Evolutionary conservation across 2,888 invertebrate species (phyloP).

Genomic region (Eupithecia pulchellata): DNA sequence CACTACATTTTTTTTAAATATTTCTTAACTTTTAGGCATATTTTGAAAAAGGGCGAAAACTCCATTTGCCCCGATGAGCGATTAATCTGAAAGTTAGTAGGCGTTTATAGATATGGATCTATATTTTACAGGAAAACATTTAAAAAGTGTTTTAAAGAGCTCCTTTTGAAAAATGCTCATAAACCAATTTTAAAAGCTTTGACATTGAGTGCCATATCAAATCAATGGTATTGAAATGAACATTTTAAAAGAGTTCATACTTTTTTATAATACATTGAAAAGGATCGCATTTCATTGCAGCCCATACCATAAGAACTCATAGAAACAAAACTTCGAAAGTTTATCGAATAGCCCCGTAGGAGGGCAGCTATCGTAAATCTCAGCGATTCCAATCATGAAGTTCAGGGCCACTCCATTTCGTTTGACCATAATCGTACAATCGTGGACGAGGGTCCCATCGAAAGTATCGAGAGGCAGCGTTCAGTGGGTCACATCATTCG

Average conservation of each 20-base stretch:
- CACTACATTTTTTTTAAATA: not conserved
- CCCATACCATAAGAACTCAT: not conserved
- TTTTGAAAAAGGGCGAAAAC: not conserved
- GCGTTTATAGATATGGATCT: too few species aligned
- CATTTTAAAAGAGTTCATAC: too few species aligned
- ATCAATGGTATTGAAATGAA: too few species aligned
- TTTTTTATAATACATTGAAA: too few species aligned
- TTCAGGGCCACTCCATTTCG: slow-evolving; percentile 60
- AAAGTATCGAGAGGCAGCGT: slow-evolving; percentile 65
- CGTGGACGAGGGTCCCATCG: slow-evolving; percentile 64
- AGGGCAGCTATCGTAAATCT: slow-evolving; percentile 56
- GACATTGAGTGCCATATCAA: too few species aligned
- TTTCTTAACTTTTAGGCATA: not conserved
- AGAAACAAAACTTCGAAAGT: not conserved
- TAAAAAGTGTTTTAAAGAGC: too few species aligned
- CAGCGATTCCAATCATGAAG: slow-evolving; percentile 57
- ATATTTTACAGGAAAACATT: too few species aligned
- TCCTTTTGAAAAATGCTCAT: too few species aligned
- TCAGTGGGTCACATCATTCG: slow-evolving; percentile 60
- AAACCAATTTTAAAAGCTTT: too few species aligned
- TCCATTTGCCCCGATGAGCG: too few species aligned
- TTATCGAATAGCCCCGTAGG: slow-evolving; percentile 24
- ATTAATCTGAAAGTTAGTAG: too few species aligned
- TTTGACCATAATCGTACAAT: slow-evolving; percentile 48
- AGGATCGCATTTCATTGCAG: too few species aligned